Evolutionary conservation across 92 coral and sea anemone genomes (phyloP).

Genomic region (Anthopleura xanthogrammica): DNA sequence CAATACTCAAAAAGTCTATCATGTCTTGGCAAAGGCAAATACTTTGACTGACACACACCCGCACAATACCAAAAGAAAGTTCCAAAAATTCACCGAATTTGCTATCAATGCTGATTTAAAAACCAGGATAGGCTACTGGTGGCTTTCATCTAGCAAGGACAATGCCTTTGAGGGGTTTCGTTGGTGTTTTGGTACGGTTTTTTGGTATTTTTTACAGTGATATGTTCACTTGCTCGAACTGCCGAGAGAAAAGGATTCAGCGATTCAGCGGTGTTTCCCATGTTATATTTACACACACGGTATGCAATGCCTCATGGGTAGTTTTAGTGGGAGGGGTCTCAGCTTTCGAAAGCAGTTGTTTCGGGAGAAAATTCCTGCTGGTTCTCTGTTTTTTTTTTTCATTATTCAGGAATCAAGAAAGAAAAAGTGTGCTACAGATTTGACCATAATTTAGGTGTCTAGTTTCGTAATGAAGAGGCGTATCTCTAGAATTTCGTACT

Average conservation of each 20-base stretch:
- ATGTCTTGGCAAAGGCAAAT: slow-evolving; percentile 36
- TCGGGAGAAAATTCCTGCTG: neutral
- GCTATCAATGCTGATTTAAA: neutral
- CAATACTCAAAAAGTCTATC: slow-evolving; percentile 32
- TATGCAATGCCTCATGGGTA: slow-evolving; percentile 11
- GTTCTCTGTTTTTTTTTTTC: neutral
- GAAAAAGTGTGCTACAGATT: too few relatives aligned
- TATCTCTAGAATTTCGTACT: too few relatives aligned
- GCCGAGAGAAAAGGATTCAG: neutral
- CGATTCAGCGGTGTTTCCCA: slow-evolving; percentile 31
- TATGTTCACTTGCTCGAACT: slow-evolving; percentile 8
- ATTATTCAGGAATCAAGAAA: neutral
- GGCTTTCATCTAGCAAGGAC: neutral
- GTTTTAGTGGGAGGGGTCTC: slow-evolving; percentile 1
- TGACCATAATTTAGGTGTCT: too few relatives aligned
- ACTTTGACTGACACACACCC: slow-evolving; percentile 25
- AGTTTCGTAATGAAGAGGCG: too few relatives aligned
- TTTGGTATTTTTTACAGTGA: neutral
- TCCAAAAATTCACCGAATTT: neutral
- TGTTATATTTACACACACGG: slow-evolving; percentile 10
- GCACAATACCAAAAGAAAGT: neutral
- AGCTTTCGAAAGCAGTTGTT: neutral
- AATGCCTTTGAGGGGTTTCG: neutral
- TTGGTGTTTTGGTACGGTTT: neutral
- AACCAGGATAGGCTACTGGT: neutral